Evolutionary conservation across 2,888 invertebrate genomes (phyloP), one percentile per base, ranked within the genome.

Genomic region (Chrysina gloriosa): DNA sequence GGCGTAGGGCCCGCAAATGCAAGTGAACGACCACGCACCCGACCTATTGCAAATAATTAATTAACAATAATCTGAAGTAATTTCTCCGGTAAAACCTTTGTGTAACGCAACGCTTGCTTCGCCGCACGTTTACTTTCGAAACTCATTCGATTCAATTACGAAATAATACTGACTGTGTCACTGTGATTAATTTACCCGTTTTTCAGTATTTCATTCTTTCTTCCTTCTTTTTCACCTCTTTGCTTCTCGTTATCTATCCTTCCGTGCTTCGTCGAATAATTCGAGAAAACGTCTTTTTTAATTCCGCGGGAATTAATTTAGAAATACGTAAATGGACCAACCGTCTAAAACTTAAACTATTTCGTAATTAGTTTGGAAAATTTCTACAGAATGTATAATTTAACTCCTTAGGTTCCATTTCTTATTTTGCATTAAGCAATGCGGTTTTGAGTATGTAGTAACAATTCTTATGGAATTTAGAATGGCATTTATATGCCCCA

Each of bases 1-100:
- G 95, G 81, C 91, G 94, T 78, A 89, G 95, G 78, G 90, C 94
- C 81, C 88, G 91, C 84, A 89, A 89, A 86, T 91, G 91, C 84
- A 86, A 86, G 80, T 88, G 84, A 83, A 81, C 69, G 71, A 63
- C 36, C 21, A 39, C 39, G 48, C 65, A 27, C 14, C 29, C 29
- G 16, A 27, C 3, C 27, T 45, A 27, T 23, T 47, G 21, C 45
- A 9, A 21, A 19, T 45, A 45, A 19, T 45, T 42, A 14, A 58
- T 19, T 45, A 36, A 61, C 42, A 65, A 56, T 65, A 54, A 67
- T 50, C 36, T 34, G 42, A 67, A 67, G 61, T 67, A 29, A 67
- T 48, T 52, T 65, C 54, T 48, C 58, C 52, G 27, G 11, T 6
- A 5, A 50, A 63, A 68, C 31, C 42, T 34, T 45, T 63, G 21